Conservation (phyloP, 2,888 invertebrate species). For the Ecliptopera silaceata region DNA sequence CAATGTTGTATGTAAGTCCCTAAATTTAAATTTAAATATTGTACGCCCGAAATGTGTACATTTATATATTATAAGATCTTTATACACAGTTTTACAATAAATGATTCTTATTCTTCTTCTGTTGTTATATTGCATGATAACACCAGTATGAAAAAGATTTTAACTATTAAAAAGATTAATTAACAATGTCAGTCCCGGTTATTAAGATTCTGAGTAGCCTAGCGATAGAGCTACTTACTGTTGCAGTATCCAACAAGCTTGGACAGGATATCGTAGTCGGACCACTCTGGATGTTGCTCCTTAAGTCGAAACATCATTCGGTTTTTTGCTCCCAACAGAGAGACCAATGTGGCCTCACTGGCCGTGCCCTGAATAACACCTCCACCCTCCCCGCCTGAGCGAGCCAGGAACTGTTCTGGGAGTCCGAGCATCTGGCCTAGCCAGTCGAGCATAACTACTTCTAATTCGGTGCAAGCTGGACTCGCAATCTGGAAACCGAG, state of each 20-base stretch:
- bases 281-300: constrained; percentile 88
- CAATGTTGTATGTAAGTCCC: too few species aligned
- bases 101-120: too few species aligned
- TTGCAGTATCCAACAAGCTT: constrained; percentile 95
- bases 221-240: constrained; percentile 78
- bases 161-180: too few species aligned
- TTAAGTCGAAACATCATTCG: constrained; percentile 86
- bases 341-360: constrained; percentile 96
- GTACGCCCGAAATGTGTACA: too few species aligned
- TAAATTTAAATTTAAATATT: too few species aligned
- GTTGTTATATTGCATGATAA: too few species aligned
- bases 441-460: constrained; percentile 98
- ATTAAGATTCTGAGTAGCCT: background rate
- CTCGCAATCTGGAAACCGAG: constrained; percentile 88
- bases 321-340: constrained; percentile 94
- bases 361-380: constrained; percentile 97
- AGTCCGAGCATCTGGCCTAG: constrained; percentile 95
- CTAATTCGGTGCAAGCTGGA: constrained; percentile 97
- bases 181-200: background rate
- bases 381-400: constrained; percentile 92
- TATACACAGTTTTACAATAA: too few species aligned
- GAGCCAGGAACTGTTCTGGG: constrained; percentile 92
- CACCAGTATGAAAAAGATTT: too few species aligned
- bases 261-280: constrained; percentile 87
- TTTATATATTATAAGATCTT: too few species aligned